A percentile compares a stretch with the other conserved stretches of the same genome.
Evolutionary conservation across 2,888 invertebrate genomes (phyloP).

Genomic region (Oeneis ivallda): DNA sequence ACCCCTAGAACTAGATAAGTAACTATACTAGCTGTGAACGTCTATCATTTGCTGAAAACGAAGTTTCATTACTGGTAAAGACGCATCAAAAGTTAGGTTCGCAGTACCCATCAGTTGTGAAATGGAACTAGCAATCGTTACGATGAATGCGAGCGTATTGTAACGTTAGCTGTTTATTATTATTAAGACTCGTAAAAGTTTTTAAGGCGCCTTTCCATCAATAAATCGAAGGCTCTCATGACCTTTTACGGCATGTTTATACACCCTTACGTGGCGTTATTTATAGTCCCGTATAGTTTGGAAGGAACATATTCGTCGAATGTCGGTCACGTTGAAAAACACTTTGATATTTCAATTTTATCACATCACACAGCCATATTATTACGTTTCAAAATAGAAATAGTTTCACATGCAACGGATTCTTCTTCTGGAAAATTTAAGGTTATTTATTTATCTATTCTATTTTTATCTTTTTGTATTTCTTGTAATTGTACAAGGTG

Average conservation of each 20-base stretch:
- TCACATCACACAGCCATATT: background rate
- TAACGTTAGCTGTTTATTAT: constrained; percentile 36
- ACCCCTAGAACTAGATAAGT: too few relatives aligned
- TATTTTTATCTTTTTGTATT: too few relatives aligned
- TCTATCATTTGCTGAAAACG: too few relatives aligned
- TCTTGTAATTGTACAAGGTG: too few relatives aligned
- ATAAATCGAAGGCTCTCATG: constrained; percentile 29
- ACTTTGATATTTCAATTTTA: constrained; percentile 13
- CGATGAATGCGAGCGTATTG: constrained; percentile 35
- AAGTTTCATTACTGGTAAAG: too few relatives aligned
- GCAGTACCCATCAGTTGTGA: background rate
- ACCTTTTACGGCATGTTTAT: constrained; percentile 27
- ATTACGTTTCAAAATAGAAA: background rate
- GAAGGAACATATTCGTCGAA: constrained; percentile 14
- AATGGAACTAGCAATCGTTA: background rate
- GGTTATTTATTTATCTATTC: too few relatives aligned
- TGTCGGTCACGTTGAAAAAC: constrained; percentile 14
- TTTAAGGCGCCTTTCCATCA: constrained; percentile 28
- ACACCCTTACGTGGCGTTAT: constrained; percentile 17
- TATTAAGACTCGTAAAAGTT: constrained; percentile 33
- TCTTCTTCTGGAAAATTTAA: too few relatives aligned
- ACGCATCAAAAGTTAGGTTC: background rate
- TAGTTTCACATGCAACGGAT: background rate
- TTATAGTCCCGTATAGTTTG: constrained; percentile 13
- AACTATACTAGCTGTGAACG: too few relatives aligned